These are phyloP conservation scores for Archips xylosteana DNA, from an alignment of 2,888 invertebrate genomes.

Conservation along the genomic window DNA sequence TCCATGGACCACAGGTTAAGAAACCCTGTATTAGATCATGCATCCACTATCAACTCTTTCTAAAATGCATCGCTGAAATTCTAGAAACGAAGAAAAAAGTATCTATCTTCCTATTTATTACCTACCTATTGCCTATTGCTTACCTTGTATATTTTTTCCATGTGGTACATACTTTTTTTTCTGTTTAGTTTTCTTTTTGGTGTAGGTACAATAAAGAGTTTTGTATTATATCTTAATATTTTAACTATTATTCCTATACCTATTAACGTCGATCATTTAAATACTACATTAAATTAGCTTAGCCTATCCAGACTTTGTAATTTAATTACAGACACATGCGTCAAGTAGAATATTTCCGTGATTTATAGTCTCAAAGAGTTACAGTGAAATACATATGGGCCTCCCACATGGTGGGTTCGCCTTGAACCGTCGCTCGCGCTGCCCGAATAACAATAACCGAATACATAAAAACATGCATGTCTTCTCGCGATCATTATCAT, in stretches of 20 bases:
- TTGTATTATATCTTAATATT: too few relatives aligned
- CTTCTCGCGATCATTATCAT: conserved; percentile 43
- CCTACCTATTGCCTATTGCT: too few relatives aligned
- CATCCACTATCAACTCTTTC: background rate
- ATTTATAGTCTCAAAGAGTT: conserved; percentile 38
- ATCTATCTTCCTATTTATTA: background rate
- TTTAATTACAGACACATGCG: conserved; percentile 11
- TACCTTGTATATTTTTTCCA: too few relatives aligned
- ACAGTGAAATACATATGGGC: conserved; percentile 53
- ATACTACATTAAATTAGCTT: background rate
- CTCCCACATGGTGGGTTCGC: conserved; percentile 65
- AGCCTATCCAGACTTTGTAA: conserved; percentile 10
- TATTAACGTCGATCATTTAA: background rate
- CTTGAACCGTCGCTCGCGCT: conserved; percentile 71
- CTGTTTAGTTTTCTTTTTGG: too few relatives aligned
- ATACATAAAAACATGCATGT: conserved; percentile 51
- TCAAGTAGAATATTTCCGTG: conserved; percentile 23
- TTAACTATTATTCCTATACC: too few relatives aligned
- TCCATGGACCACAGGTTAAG: too few relatives aligned
- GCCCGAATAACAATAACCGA: conserved; percentile 67
- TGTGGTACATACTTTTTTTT: too few relatives aligned
- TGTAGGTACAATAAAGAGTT: too few relatives aligned
- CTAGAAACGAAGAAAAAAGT: background rate
- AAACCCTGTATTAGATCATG: background rate
- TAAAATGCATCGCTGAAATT: background rate